These are phyloP conservation scores for Alosa alosa DNA, from an alignment of 2,113 vertebrate genomes.

Conservation along the genomic window DNA sequence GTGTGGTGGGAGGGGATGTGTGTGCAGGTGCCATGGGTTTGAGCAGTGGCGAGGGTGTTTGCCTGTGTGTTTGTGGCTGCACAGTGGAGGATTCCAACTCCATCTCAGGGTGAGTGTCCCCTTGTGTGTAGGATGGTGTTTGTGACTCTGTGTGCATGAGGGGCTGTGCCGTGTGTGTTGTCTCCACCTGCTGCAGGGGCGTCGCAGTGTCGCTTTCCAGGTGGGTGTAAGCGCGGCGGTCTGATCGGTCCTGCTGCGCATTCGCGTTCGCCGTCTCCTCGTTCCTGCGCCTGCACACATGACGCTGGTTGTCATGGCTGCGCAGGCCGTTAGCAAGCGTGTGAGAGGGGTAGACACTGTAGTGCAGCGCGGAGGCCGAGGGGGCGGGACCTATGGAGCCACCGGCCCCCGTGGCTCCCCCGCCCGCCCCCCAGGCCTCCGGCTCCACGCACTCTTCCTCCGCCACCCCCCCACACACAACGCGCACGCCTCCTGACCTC, in stretches of 20 bases:
- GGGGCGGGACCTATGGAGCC: constrained; percentile 59
- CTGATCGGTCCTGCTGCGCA: constrained; percentile 46
- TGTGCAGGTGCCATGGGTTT: constrained; percentile 26
- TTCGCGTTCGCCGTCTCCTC: constrained; percentile 55
- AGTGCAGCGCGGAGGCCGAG: constrained; percentile 78
- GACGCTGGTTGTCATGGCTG: constrained; percentile 78
- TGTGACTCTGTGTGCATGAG: not conserved
- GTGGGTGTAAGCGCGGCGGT: not conserved
- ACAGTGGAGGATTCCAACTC: constrained; percentile 26
- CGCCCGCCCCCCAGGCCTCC: constrained; percentile 57
- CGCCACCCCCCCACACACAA: constrained; percentile 78
- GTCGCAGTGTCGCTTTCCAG: not conserved
- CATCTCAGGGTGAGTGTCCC: constrained; percentile 57
- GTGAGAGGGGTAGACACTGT: constrained; percentile 83
- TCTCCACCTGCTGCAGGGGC: constrained; percentile 45
- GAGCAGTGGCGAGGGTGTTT: constrained; percentile 47
- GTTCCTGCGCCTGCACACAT: constrained; percentile 48
- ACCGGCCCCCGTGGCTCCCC: constrained; percentile 55
- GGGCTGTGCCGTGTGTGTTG: constrained; percentile 39
- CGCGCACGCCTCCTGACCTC: constrained; percentile 82
- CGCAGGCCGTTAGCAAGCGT: constrained; percentile 88
- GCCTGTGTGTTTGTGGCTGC: constrained; percentile 55
- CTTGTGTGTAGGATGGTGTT: constrained; percentile 35
- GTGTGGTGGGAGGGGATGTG: constrained; percentile 46
- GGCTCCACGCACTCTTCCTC: constrained; percentile 67